Evolutionary conservation across 1,140 invertebrate species (phyloP).

Genomic region (Bicyclus anynana): DNA sequence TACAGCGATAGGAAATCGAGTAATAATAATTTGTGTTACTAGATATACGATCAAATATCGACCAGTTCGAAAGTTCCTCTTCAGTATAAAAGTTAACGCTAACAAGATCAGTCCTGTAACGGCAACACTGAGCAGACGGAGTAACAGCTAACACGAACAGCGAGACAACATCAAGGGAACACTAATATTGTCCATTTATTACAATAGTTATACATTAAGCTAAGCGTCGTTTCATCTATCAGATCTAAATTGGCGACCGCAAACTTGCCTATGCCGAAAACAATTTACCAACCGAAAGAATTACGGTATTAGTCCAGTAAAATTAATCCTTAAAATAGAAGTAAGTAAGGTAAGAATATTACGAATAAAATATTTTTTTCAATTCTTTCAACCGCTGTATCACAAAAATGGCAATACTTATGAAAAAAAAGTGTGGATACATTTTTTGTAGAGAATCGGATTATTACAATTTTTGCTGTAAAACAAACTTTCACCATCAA

Average conservation of each 20-base stretch:
- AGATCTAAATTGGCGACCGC: constrained; percentile 4
- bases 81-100: not conserved
- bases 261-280: too few species aligned
- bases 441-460: too few species aligned
- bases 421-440: too few species aligned
- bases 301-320: too few species aligned
- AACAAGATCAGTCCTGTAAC: not conserved
- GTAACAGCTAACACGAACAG: not conserved
- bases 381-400: too few species aligned
- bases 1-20: not conserved
- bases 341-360: too few species aligned
- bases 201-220: constrained; percentile 4
- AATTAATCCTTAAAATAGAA: too few species aligned
- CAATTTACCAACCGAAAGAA: too few species aligned
- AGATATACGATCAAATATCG: not conserved
- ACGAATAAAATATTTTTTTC: too few species aligned
- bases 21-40: not conserved
- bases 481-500: too few species aligned
- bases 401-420: too few species aligned
- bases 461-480: too few species aligned
- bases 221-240: not conserved
- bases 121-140: constrained; percentile 3
- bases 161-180: constrained; percentile 3
- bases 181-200: constrained; percentile 16
- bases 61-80: not conserved